A percentile compares a stretch with the other conserved stretches of the same genome.
phyloP scores from a whole-genome alignment of 2,113 vertebrate genomes.

The Phaetusa simplex region DNA sequence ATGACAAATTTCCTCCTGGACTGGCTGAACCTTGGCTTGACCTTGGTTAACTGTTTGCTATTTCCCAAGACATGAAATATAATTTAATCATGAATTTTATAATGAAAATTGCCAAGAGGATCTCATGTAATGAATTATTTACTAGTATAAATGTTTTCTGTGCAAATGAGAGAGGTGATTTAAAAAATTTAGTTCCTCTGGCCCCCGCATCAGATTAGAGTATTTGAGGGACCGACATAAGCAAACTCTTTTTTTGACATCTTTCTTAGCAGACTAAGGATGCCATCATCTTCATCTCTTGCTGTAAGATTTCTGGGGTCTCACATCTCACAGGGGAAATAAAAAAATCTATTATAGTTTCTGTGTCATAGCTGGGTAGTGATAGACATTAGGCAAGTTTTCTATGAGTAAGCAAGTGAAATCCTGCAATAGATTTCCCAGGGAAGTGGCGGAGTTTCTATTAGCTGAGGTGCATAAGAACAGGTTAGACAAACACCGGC shows the following conservation, averaged over 20 bases:
- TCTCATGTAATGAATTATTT: conserved; percentile 5
- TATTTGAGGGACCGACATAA: not conserved
- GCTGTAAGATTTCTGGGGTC: not conserved
- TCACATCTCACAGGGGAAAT: not conserved
- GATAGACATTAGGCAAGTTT: not conserved
- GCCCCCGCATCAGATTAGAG: not conserved
- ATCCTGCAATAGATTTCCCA: not conserved
- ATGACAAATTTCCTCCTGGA: not conserved
- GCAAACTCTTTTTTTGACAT: not conserved
- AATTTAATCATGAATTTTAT: conserved; percentile 29
- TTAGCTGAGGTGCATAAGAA: not conserved
- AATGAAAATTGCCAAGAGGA: not conserved
- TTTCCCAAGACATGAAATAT: not conserved
- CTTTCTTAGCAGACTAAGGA: not conserved
- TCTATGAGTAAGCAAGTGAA: not conserved
- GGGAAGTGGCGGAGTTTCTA: not conserved
- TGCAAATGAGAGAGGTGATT: not conserved
- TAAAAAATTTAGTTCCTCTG: not conserved
- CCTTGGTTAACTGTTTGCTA: not conserved
- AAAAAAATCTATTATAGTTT: not conserved
- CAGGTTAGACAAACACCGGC: not conserved
- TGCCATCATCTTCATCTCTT: not conserved
- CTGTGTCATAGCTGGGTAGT: fast-evolving
- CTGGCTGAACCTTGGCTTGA: not conserved
- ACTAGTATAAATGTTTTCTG: not conserved